Evolutionary conservation across 2,797 vertebrate species (phyloP).

Genomic region (Peromyscus attwateri): DNA sequence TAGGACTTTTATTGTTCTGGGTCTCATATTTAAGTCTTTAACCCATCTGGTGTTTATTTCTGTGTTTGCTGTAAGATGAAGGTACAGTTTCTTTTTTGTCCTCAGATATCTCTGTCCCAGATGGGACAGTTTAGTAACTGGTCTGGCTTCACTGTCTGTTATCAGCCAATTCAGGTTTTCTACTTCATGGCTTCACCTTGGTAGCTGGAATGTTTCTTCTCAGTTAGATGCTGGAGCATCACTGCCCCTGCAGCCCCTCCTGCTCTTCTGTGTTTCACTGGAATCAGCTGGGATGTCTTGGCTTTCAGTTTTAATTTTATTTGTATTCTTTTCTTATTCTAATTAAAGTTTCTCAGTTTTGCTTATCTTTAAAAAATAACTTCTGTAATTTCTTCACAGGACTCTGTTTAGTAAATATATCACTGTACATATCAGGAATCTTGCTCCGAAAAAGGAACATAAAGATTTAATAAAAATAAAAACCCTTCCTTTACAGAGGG

Average conservation of each 20-base stretch:
- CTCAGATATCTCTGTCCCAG: not conserved
- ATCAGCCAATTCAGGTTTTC: not conserved
- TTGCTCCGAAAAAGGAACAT: not conserved
- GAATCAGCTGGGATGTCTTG: not conserved
- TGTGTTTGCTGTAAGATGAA: not conserved
- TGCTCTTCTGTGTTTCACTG: not conserved
- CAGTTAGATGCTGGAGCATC: not conserved
- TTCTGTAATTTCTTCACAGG: not conserved
- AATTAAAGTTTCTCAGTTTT: not conserved
- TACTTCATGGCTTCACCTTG: not conserved
- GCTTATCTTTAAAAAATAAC: not conserved
- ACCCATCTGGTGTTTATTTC: not conserved
- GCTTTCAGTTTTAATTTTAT: not conserved
- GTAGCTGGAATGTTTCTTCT: not conserved
- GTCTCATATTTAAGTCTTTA: not conserved
- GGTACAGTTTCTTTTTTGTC: not conserved
- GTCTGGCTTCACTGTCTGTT: not conserved
- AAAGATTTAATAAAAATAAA: not conserved
- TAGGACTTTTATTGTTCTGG: not conserved
- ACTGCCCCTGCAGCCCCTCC: not conserved
- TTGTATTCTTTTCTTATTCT: not conserved
- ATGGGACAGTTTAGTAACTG: not conserved
- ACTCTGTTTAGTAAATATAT: not conserved
- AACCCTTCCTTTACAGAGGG: not conserved
- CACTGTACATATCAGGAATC: not conserved